Evolutionary conservation across 2,888 invertebrate genomes (phyloP), one percentile per base, ranked within the genome.

Genomic region (Odontocolon sp.): DNA sequence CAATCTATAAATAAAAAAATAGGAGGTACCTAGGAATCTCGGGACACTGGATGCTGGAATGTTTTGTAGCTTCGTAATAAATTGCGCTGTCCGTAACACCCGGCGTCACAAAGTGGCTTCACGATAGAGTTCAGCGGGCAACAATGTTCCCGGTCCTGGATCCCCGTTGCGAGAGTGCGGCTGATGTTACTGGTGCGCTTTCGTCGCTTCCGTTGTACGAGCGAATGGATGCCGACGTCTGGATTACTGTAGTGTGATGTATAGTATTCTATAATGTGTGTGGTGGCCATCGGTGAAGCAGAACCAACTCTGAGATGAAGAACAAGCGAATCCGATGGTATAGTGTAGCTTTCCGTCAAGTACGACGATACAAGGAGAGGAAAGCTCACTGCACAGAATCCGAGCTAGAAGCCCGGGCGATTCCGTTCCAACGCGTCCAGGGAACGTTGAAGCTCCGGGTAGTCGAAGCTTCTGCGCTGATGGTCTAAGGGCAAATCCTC

Each of bases 41-140:
- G n/a, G n/a, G n/a, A n/a, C 31, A 14, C 23, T 36, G 14, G 42
- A 21, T 31, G 64, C 16, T 26, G 36, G 59, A 63, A 66, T 23
- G 4, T 16, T 36, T 66, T n/a, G 36, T 54, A 33, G 63, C 66
- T 66, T 9, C 52, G 59, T 66, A 79, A 80, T 79, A 77, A 78
- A 81, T 81, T 72, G 78, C 57, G 47, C 71, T 78, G 79, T 80
- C 80, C 61, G 59, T 42, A 56, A 70, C 79, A 81, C 63, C 64
- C 72, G 70, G 71, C 42, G 74, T 63, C 61, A 54, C 47, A 72
- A 61, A 67, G 54, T 73, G 31, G 21, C 38, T 64, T 40, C 47
- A 69, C 16, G 36, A 52, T 40, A 56, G 23, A 18, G 21, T 42
- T 21, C n/a, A 21, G 23, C n/a, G 45, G 9, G 45, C 21, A 23